Evolutionary conservation across 2,113 vertebrate genomes (phyloP), one percentile per base, ranked within the genome.

Genomic region (Dipodomys ordii): DNA sequence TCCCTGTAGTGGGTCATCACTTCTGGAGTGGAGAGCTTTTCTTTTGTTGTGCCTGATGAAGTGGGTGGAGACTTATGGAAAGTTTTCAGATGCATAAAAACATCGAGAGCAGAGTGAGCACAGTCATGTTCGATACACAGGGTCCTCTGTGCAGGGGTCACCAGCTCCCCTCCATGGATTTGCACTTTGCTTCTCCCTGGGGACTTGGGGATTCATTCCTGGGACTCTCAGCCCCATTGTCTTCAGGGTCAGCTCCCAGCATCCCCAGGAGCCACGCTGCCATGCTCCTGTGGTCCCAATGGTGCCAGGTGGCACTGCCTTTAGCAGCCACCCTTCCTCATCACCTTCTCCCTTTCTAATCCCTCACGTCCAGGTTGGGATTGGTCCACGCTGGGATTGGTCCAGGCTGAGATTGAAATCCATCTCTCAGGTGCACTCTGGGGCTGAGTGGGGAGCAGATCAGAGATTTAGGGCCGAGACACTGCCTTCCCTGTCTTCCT

Each of bases 331-430:
- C 39, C 44, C 25, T 25, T 20, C 18, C n/a, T 22, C 23, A 6
- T 28, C 57, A 60, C 60, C 69, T 12, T 25, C 25, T 79, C 6
- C 18, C 20, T 62, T 1, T 46, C 62, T 25, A 9, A 4, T 69
- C 46, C 49, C 35, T 77, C 60, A 32, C 6, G 39, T 39, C 39
- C 39, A 39, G 39, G 39, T 39, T 39, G 39, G 39, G 39, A 39
- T 39, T 39, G 39, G 39, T 39, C 39, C 39, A 39, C 39, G 39
- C 39, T 39, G 39, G 39, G 4, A 39, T 39, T 39, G 39, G 39
- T 2, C 53, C 39, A 35, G 1, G 0, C 0, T 19, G 30, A 12
- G 30, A 11, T 10, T 7, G 4, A 28, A 30, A 4, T 18, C 19
- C 19, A 35, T 3, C 2, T 68, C 30, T 49, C 74, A 39, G 80